These are phyloP conservation scores for Phaenicophaeus curvirostris DNA, from an alignment of 2,797 vertebrate species.

Conservation along the genomic window DNA sequence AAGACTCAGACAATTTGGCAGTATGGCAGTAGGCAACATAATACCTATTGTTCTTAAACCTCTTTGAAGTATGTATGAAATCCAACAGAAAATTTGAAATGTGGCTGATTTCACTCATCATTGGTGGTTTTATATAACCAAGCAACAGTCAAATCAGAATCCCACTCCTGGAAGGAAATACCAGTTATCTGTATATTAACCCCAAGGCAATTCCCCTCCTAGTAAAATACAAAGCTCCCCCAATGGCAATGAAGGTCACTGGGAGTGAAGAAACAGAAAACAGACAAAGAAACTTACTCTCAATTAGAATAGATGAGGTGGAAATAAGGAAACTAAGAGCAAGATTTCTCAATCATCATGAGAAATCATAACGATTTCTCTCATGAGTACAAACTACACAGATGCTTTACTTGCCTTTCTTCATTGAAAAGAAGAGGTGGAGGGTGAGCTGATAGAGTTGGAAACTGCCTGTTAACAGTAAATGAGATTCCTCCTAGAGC, in stretches of 20 bases:
- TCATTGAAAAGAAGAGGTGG: background rate
- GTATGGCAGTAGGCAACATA: background rate
- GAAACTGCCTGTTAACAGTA: background rate
- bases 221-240: background rate
- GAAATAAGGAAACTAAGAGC: background rate
- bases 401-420: background rate
- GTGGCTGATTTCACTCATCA: background rate
- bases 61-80: constrained; percentile 47
- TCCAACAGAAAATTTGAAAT: constrained; percentile 2
- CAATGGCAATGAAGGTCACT: background rate
- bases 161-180: constrained; percentile 17
- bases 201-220: constrained; percentile 14
- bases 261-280: background rate
- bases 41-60: background rate
- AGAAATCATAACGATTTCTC: background rate
- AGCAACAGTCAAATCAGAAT: background rate
- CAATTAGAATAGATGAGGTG: background rate
- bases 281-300: background rate
- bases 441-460: background rate
- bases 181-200: background rate
- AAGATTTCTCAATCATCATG: background rate
- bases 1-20: background rate
- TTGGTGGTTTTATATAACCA: background rate
- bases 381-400: background rate
- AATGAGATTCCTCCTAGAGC: background rate